Base-by-base conservation (phyloP, 2,113 vertebrate species). In the Cynocephalus volans region DNA sequence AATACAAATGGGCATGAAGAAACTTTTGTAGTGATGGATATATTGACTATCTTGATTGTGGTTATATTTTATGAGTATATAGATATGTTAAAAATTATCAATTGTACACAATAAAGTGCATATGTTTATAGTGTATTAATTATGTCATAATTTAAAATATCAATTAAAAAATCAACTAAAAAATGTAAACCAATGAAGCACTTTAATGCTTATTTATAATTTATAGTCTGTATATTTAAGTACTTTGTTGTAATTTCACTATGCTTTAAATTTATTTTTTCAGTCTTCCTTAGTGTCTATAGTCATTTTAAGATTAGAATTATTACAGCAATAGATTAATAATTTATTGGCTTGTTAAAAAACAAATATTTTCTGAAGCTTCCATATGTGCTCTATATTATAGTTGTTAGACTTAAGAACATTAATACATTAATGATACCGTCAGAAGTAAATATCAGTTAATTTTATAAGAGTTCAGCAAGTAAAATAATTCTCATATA, bases 391-490 rank as follows among this genome's bases (percentile, higher is more conserved):
- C 80, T 82, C 45, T 79, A 21, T 52, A 93, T 86, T 96, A 90
- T 96, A 94, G 17, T 62, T 91, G 77, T 84, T 92, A 98, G 79
- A 83, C 28, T 94, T 96, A 95, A 86, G 13, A 97, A 93, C n/a
- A 92, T 54, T 93, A 93, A 70, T 94, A 90, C 11, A 85, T 96
- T 88, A 96, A 28, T 95, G 56, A 83, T 60, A 77, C 0, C 77
- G 31, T 70, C 36, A 90, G 48, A 90, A 79, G 81, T 92, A 88
- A 80, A 64, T 84, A 96, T 62, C 28, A 90, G 58, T 82, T 88
- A 77, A 81, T 95, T 97, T 90, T 31, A 4, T n/a, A 96, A 96
- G 17, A 93, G 70, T 95, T 95, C 23, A 96, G 67, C 69, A 96
- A 62, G 45, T 54, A 85, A 97, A 88, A 81, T 31, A 73, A 96